Percentiles rank a stretch among this genome's conserved stretches.
These are phyloP conservation scores for Carposina sasakii DNA, from an alignment of 1,140 invertebrate genomes.

Conservation along the genomic window DNA sequence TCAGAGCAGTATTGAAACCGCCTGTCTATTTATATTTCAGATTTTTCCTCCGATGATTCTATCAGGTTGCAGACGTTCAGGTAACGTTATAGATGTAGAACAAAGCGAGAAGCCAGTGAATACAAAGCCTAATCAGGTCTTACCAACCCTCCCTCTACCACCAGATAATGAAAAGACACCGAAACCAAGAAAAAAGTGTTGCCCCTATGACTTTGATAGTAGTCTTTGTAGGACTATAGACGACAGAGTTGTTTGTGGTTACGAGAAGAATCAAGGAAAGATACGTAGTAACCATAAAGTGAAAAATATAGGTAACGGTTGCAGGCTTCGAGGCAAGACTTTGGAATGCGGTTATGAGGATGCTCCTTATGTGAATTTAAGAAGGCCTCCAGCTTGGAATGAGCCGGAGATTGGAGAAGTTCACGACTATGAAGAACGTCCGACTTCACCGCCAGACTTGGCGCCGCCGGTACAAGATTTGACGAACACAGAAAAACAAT, in stretches of 20 bases:
- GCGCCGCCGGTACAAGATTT: too few species aligned
- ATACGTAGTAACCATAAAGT: constrained; percentile 17
- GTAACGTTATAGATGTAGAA: too few species aligned
- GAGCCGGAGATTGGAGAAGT: constrained; percentile 2
- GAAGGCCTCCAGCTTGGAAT: constrained; percentile 37
- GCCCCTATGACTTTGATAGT: constrained; percentile 52
- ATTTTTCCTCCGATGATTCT: too few species aligned
- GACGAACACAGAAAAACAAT: too few species aligned
- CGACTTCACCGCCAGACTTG: too few species aligned
- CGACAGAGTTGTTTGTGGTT: constrained; percentile 52
- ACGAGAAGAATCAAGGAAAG: constrained; percentile 41
- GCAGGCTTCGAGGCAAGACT: constrained; percentile 37
- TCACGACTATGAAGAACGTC: constrained; percentile 4
- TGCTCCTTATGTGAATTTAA: constrained; percentile 35
- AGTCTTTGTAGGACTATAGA: constrained; percentile 39
- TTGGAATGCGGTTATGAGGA: constrained; percentile 55
- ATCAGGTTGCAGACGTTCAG: too few species aligned
- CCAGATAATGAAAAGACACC: too few species aligned
- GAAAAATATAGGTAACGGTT: constrained; percentile 34
- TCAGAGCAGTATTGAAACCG: too few species aligned
- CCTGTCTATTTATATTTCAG: too few species aligned
- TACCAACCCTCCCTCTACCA: too few species aligned
- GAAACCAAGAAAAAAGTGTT: constrained; percentile 35
- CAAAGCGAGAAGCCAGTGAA: too few species aligned
- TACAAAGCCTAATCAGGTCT: too few species aligned